Evolutionary conservation across 2,113 vertebrate species (phyloP).

Genomic region (Elachura formosa): DNA sequence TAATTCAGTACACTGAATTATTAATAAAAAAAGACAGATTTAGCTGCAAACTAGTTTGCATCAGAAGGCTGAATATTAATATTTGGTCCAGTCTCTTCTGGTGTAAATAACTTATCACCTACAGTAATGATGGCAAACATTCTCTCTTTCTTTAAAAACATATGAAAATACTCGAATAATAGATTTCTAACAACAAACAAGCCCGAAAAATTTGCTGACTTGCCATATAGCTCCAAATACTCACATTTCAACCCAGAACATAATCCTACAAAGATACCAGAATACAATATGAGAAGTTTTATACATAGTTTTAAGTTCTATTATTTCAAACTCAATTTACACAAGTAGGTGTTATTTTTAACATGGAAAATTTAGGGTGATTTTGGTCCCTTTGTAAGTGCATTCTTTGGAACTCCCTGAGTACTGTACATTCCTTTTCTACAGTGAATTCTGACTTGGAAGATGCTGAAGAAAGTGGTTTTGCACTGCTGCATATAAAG

Average conservation of each 20-base stretch:
- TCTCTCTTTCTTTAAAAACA: neutral
- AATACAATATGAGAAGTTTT: neutral
- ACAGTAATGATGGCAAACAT: neutral
- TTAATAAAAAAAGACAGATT: neutral
- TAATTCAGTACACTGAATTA: neutral
- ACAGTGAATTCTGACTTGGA: constrained; percentile 39
- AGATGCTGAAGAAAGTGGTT: constrained; percentile 1
- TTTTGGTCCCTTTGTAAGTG: constrained; percentile 53
- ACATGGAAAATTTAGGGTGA: neutral
- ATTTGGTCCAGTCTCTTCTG: constrained; percentile 17
- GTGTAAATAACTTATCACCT: neutral
- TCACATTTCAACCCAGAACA: neutral
- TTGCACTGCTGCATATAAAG: neutral
- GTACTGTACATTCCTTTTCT: constrained; percentile 45
- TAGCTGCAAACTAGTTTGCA: neutral
- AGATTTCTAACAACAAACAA: neutral
- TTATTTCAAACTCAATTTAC: neutral
- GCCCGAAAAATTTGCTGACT: neutral
- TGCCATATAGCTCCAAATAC: neutral
- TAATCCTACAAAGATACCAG: neutral
- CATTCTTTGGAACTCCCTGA: constrained; percentile 54
- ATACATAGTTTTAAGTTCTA: neutral
- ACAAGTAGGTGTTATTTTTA: neutral
- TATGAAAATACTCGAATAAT: neutral
- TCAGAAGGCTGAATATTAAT: neutral